Evolutionary conservation across 2,888 invertebrate species (phyloP).

Genomic region (Lasiommata megera): DNA sequence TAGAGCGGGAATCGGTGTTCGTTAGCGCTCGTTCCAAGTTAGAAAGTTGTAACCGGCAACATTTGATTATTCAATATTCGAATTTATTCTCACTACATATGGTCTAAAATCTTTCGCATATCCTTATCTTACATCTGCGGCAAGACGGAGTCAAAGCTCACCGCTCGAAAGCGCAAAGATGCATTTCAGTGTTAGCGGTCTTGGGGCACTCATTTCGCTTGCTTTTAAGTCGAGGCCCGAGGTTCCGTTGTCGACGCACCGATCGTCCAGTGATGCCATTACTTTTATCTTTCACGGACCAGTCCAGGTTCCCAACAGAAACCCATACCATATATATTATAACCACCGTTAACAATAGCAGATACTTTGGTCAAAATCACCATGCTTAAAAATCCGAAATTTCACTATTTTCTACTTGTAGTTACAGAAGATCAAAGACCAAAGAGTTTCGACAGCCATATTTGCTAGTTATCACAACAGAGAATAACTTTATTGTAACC

Average conservation of each 20-base stretch:
- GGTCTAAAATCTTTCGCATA: slow-evolving; percentile 37
- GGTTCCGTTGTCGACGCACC: slow-evolving; percentile 38
- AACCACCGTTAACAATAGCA: neutral
- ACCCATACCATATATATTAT: neutral
- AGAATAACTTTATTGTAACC: too few relatives aligned
- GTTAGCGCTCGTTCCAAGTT: slow-evolving; percentile 50
- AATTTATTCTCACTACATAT: slow-evolving; percentile 31
- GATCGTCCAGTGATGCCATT: slow-evolving; percentile 21
- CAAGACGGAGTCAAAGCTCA: slow-evolving; percentile 57
- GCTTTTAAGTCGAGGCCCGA: slow-evolving; percentile 45
- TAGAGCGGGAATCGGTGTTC: slow-evolving; percentile 78
- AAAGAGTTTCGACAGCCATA: too few relatives aligned
- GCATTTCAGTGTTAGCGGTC: slow-evolving; percentile 66
- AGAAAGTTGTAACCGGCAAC: slow-evolving; percentile 45
- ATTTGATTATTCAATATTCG: slow-evolving; percentile 30
- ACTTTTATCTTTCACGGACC: neutral
- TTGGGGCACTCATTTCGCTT: slow-evolving; percentile 56
- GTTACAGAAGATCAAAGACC: too few relatives aligned
- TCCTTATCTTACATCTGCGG: slow-evolving; percentile 59
- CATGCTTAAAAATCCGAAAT: too few relatives aligned
- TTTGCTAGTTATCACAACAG: too few relatives aligned
- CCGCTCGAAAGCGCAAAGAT: slow-evolving; percentile 62
- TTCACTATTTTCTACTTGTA: too few relatives aligned
- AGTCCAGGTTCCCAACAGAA: neutral
- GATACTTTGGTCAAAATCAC: neutral